These are phyloP conservation scores for Circaetus cinerascens DNA, from an alignment of 2,113 vertebrate species.

Conservation along the genomic window DNA sequence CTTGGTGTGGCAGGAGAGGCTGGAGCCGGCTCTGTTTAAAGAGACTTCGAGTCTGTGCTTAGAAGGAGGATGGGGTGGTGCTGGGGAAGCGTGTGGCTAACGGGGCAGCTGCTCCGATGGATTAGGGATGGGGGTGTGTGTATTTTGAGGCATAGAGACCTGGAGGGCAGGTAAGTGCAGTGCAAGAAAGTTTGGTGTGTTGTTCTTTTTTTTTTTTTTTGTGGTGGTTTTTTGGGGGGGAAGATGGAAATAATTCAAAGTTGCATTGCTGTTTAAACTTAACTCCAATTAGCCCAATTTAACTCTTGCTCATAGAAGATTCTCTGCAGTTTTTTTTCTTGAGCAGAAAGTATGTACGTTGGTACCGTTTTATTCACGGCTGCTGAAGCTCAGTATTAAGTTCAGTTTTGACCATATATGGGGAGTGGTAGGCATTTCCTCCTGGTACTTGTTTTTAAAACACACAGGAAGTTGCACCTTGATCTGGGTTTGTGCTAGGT, in stretches of 20 bases:
- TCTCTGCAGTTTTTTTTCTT: rapidly evolving
- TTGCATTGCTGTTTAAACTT: rapidly evolving
- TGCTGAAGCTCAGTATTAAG: neutral
- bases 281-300: rapidly evolving
- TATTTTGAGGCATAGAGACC: neutral
- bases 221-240: rapidly evolving
- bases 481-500: neutral
- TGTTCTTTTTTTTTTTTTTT: too few species aligned
- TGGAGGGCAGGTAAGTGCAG: neutral
- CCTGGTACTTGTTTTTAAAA: conserved; percentile 32
- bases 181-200: too few species aligned
- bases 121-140: rapidly evolving
- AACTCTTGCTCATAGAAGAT: rapidly evolving
- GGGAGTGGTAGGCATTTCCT: conserved; percentile 45
- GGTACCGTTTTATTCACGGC: rapidly evolving
- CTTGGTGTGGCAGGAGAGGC: neutral
- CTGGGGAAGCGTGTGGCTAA: neutral
- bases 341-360: rapidly evolving
- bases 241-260: neutral
- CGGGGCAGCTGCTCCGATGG: rapidly evolving
- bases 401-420: conserved; percentile 45
- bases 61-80: neutral
- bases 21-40: neutral
- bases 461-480: conserved; percentile 51
- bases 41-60: rapidly evolving